A percentile compares a stretch with the other conserved stretches of the same genome.
phyloP scores from a whole-genome alignment of 2,113 vertebrate species.

The Climacteris rufus region DNA sequence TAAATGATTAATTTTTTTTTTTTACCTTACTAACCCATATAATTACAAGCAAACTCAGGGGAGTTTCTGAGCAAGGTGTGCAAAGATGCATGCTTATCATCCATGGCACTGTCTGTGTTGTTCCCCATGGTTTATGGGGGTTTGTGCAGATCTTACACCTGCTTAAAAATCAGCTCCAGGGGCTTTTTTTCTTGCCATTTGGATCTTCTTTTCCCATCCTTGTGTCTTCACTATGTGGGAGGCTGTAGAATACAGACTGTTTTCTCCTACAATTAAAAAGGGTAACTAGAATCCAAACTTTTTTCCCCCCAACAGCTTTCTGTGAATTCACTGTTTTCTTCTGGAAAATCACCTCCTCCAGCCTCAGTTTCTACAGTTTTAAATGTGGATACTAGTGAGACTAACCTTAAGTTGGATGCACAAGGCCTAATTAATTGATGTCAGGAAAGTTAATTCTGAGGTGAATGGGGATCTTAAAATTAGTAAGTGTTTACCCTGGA shows the following conservation, averaged over 20 bases:
- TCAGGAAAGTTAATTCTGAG: conserved; percentile 3
- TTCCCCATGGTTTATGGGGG: neutral
- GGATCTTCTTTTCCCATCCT: neutral
- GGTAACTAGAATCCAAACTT: neutral
- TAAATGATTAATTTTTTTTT: conserved; percentile 75
- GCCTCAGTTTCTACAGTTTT: neutral
- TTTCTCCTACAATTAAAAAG: neutral
- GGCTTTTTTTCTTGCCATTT: neutral
- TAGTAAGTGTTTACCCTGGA: neutral
- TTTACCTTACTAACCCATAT: conserved; percentile 66
- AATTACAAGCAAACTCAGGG: conserved; percentile 72
- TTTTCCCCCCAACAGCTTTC: neutral
- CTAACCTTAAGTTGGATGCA: neutral
- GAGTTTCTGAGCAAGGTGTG: conserved; percentile 71
- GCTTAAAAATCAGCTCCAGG: neutral
- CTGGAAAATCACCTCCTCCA: neutral
- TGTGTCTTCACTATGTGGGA: neutral
- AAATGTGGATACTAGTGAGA: neutral
- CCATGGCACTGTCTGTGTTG: conserved; percentile 12
- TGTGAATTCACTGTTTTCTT: neutral
- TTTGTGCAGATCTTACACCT: neutral
- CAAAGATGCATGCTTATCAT: conserved; percentile 40
- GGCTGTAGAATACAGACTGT: neutral
- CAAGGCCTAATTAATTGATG: neutral
- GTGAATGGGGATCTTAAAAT: neutral